Conservation (phyloP, 2,797 vertebrate genomes). For the Sylvilagus floridanus region DNA sequence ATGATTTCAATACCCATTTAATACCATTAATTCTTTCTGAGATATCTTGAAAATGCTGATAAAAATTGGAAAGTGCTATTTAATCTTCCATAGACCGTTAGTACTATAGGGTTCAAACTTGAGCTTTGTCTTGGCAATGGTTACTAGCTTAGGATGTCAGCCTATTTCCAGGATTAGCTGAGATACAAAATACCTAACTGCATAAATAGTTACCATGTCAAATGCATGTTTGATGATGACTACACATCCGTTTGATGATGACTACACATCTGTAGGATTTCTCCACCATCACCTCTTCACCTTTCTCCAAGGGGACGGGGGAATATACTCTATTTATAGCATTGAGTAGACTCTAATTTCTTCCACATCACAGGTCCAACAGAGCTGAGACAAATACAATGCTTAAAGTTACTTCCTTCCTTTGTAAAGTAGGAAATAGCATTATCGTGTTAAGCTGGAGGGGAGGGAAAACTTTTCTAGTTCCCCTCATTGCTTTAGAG, state of each 20-base stretch:
- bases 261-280: background rate
- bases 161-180: background rate
- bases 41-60: background rate
- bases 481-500: background rate
- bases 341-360: background rate
- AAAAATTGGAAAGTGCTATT: conserved; percentile 53
- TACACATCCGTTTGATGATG: background rate
- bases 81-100: background rate
- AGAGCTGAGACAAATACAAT: background rate
- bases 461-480: background rate
- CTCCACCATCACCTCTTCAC: background rate
- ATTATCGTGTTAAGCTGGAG: background rate
- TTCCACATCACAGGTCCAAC: background rate
- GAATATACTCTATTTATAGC: background rate
- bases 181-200: background rate
- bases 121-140: background rate
- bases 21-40: conserved; percentile 59
- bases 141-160: background rate
- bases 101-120: background rate
- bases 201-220: background rate
- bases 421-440: background rate
- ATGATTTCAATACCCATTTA: conserved; percentile 44
- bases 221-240: background rate
- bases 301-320: background rate
- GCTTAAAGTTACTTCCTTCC: conserved; percentile 11